A percentile compares a stretch with the other conserved stretches of the same genome.
These are phyloP conservation scores for Trachurus trachurus DNA, from an alignment of 2,797 vertebrate genomes.

Conservation along the genomic window DNA sequence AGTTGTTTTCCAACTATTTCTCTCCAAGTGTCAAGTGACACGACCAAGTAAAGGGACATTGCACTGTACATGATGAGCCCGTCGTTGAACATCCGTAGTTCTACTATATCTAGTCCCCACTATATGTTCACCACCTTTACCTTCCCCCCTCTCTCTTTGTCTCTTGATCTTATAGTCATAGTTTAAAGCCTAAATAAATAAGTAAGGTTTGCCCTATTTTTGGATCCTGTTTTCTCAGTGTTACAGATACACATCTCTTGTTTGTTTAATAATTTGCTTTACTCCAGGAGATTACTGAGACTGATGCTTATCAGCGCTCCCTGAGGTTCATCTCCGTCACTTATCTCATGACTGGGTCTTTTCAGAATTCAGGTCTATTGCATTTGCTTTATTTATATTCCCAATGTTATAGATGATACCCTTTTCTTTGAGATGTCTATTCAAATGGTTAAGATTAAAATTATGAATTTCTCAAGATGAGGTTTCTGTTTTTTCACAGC, in stretches of 20 bases:
- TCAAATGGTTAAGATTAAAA: slow-evolving; percentile 4
- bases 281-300: slow-evolving; percentile 3
- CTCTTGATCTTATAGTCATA: background rate
- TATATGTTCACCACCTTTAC: background rate
- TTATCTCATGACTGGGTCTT: background rate
- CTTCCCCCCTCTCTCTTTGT: background rate
- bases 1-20: background rate
- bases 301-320: slow-evolving; percentile 27
- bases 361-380: slow-evolving; percentile 1
- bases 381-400: slow-evolving; percentile 7
- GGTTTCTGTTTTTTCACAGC: slow-evolving; percentile 13
- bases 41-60: background rate
- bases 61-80: background rate
- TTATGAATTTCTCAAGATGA: background rate
- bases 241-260: slow-evolving; percentile 41
- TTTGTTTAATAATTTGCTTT: slow-evolving; percentile 42
- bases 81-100: slow-evolving; percentile 1
- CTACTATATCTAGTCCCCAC: background rate
- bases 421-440: slow-evolving; percentile 2
- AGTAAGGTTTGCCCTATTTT: slow-evolving; percentile 4
- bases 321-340: slow-evolving; percentile 32
- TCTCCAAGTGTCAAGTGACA: background rate
- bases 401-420: background rate
- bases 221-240: background rate
- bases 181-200: background rate